Conservation (phyloP, 2,797 vertebrate species). For the Cyprinodon diabolis region DNA sequence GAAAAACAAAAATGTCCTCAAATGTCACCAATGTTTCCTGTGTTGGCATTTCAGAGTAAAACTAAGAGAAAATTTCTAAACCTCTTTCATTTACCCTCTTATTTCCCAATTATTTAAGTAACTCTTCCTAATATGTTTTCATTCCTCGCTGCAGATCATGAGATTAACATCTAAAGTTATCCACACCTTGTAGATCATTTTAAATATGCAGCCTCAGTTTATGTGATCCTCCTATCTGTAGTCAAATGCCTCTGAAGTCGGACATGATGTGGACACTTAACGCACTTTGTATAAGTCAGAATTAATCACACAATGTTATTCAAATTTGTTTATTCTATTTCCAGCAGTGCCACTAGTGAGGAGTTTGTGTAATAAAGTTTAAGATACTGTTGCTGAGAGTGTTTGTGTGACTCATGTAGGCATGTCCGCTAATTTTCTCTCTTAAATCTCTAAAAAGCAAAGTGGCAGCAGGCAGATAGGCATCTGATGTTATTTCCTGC, state of each 20-base stretch:
- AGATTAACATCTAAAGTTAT: not conserved
- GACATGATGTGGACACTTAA: not conserved
- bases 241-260: not conserved
- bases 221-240: not conserved
- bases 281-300: not conserved
- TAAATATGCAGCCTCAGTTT: not conserved
- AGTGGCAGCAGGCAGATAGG: not conserved
- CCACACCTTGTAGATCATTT: not conserved
- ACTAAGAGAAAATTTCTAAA: not conserved
- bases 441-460: conserved; percentile 8
- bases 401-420: not conserved
- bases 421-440: not conserved
- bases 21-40: not conserved
- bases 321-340: not conserved
- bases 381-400: not conserved
- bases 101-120: not conserved
- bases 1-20: no score
- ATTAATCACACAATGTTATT: not conserved
- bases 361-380: not conserved
- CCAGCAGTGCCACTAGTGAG: not conserved
- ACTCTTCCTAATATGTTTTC: not conserved
- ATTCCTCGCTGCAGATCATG: not conserved
- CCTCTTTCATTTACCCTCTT: not conserved
- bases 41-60: no score
- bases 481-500: not conserved